Conservation (phyloP, 1,140 invertebrate species). For the Eufriesea mexicana region DNA sequence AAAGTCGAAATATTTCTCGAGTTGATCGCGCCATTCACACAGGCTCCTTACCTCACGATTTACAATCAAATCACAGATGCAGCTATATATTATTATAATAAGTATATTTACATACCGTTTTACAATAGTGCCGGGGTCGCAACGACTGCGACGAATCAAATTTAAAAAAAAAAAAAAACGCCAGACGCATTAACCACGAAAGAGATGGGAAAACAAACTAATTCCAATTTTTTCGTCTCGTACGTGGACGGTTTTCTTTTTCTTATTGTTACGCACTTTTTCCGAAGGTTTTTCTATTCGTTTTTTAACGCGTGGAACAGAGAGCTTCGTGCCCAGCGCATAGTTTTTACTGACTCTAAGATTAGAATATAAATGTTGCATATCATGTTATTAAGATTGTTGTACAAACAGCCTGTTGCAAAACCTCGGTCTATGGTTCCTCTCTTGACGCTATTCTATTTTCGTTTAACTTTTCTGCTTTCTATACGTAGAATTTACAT, state of each 20-base stretch:
- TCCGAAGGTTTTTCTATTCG: slow-evolving; percentile 67
- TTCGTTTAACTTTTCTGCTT: not conserved
- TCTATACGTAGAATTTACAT: no score
- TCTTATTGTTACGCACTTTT: slow-evolving; percentile 67
- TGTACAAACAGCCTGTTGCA: slow-evolving; percentile 74
- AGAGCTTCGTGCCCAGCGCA: slow-evolving; percentile 78
- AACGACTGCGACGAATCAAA: slow-evolving; percentile 74
- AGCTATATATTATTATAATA: slow-evolving; percentile 81
- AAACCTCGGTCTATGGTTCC: slow-evolving; percentile 70
- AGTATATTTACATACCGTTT: slow-evolving; percentile 82
- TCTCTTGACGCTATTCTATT: slow-evolving; percentile 24
- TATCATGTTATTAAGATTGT: slow-evolving; percentile 83
- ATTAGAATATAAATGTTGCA: slow-evolving; percentile 83
- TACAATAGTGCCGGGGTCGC: slow-evolving; percentile 79
- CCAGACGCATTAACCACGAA: slow-evolving; percentile 39
- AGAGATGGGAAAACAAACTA: slow-evolving; percentile 44
- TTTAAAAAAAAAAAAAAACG: slow-evolving; percentile 72
- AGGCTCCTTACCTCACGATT: slow-evolving; percentile 81
- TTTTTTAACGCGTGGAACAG: slow-evolving; percentile 74
- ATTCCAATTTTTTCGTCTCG: slow-evolving; percentile 76
- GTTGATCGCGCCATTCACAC: slow-evolving; percentile 74
- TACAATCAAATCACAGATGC: slow-evolving; percentile 82
- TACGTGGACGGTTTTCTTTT: slow-evolving; percentile 75
- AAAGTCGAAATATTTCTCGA: slow-evolving; percentile 46
- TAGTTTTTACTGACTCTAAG: slow-evolving; percentile 80